Percentiles rank a stretch among this genome's conserved stretches.
Evolutionary conservation across 2,888 invertebrate genomes (phyloP).

Genomic region (Poecilus cupreus): DNA sequence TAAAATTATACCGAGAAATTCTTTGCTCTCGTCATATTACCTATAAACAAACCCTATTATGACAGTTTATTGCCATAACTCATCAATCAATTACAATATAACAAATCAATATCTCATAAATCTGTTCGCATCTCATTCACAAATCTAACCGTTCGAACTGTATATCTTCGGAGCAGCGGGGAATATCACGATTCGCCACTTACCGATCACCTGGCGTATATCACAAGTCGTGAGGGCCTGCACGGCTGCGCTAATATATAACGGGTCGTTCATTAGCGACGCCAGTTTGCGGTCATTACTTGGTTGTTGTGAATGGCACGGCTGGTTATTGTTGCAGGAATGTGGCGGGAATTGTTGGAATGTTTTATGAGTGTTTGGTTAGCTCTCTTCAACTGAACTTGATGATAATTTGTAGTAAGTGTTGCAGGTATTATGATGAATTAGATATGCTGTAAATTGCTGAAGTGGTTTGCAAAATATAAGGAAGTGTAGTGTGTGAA

Average conservation of each 20-base stretch:
- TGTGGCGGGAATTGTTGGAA: not conserved
- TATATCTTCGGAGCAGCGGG: too few relatives aligned
- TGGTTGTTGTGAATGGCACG: not conserved
- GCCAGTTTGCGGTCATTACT: constrained; percentile 19
- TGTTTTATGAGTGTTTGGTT: constrained; percentile 1
- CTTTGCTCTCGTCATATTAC: too few relatives aligned
- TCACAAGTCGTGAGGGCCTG: not conserved
- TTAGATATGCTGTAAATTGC: too few relatives aligned
- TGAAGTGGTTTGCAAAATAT: too few relatives aligned
- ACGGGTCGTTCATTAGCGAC: constrained; percentile 4
- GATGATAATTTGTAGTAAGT: constrained; percentile 4
- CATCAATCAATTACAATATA: too few relatives aligned
- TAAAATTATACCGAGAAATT: too few relatives aligned
- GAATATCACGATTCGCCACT: not conserved
- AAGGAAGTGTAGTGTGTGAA: too few relatives aligned
- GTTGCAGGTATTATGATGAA: not conserved
- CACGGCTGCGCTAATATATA: not conserved
- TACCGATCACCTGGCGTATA: not conserved
- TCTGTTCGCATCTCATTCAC: not conserved
- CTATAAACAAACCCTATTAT: too few relatives aligned
- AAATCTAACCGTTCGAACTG: too few relatives aligned
- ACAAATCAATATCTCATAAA: too few relatives aligned
- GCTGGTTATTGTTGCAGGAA: not conserved
- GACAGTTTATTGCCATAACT: too few relatives aligned
- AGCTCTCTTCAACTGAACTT: not conserved